Evolutionary conservation across 64 coral and sea anemone genomes (phyloP), one percentile per base, ranked within the genome.

Genomic region (Porites australiensis): DNA sequence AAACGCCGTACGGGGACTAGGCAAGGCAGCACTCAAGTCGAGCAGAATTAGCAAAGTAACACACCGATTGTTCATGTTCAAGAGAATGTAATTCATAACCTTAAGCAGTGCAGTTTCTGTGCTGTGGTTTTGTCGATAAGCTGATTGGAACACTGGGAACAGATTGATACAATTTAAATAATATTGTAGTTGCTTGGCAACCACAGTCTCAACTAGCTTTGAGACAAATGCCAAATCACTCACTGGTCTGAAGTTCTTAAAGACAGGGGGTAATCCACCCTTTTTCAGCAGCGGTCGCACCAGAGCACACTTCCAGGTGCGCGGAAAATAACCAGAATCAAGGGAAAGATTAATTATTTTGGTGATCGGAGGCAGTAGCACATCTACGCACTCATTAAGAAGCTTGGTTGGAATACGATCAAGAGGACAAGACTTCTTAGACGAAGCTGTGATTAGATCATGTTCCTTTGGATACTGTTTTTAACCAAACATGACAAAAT

Each of bases 11-110:
- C n/a, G n/a, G n/a, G n/a, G n/a, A n/a, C n/a, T n/a, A n/a, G n/a
- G n/a, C n/a, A n/a, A n/a, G n/a, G n/a, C 71, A 45, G 71, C 71
- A 74, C 71, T 74, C 71, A 74, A 72, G 69, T 72, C 69, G 69
- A 72, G 69, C 69, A 72, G 69, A 72, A 72, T 72, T 72, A 72
- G 69, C 69, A 72, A 72, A 72, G 69, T 72, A 44, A 72, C 69
- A 72, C 69, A 18, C 18, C 44, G 69, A 44, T 74, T 47, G 71
- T 74, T 74, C 71, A 74, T 74, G 71, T 49, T 74, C 8, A 74
- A 22, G 44, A 74, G 71, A 74, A 74, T 48, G 71, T 49, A 44
- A 74, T 74, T 74, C 70, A 47, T 73, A 44, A 73, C 70, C 27
- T 37, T 37, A 37, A 37, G 27, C 27, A 37, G 27, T 37, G 27